A percentile compares a stretch with the other conserved stretches of the same genome.
Evolutionary conservation across 2,888 invertebrate genomes (phyloP).

Genomic region (Eledona agricola): DNA sequence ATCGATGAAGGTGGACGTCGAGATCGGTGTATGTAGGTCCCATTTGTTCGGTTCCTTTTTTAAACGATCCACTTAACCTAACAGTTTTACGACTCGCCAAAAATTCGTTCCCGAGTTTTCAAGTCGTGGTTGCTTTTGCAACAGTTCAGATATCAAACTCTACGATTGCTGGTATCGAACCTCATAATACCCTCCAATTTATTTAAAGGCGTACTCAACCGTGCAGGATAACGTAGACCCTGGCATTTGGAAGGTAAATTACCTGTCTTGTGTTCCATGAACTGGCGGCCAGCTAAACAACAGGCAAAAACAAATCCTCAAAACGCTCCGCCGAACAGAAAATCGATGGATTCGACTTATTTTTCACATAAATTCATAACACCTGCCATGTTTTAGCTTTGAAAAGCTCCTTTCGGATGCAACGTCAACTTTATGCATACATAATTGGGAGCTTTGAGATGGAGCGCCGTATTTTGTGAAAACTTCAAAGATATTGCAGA

Average conservation of each 20-base stretch:
- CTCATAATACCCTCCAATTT: conserved; percentile 7
- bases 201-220: conserved; percentile 13
- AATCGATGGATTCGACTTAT: too few species aligned
- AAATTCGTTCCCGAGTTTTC: conserved; percentile 1
- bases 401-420: too few species aligned
- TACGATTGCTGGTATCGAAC: conserved; percentile 18
- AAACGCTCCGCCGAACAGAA: too few species aligned
- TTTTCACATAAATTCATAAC: too few species aligned
- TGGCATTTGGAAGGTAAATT: conserved; percentile 6
- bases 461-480: too few species aligned
- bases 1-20: conserved; percentile 10
- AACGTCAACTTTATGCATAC: too few species aligned
- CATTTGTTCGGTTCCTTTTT: conserved; percentile 13
- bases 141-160: too few species aligned
- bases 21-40: conserved; percentile 7
- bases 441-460: too few species aligned
- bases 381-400: too few species aligned
- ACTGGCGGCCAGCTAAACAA: too few species aligned
- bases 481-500: too few species aligned
- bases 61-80: conserved; percentile 7
- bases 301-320: too few species aligned
- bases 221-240: conserved; percentile 7
- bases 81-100: not conserved
- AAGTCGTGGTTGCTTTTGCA: not conserved
- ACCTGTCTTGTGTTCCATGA: not conserved